Base-by-base conservation (phyloP, 92 coral and sea anemone species). In the Phenganax stokvisi region DNA sequence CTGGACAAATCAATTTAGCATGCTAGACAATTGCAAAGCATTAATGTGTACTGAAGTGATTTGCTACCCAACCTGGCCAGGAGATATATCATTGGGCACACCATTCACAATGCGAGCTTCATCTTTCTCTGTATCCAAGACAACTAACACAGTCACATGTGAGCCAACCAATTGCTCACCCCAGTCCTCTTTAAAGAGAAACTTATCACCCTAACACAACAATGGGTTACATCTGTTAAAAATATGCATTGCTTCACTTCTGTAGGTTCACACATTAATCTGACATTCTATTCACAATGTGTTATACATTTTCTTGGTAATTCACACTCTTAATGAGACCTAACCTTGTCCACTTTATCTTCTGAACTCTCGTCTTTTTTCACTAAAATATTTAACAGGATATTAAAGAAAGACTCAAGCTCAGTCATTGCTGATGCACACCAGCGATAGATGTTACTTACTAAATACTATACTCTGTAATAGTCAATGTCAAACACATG, bases 141-240 rank as follows among this genome's bases (percentile, higher is more conserved):
- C 65, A 17, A 74, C 97, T 54, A 96, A 87, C 0, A 90, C 89
- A 51, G 99, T 90, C 56, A 79, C 78, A 59, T 87, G 63, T 64
- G 85, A 85, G 60, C 90, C 87, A 47, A 80, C 89, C 54, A 96
- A 77, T 68, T 83, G 91, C 56, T 96, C 99, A 0, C 98, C 99
- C 97, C 97, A 96, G 85, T 89, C 91, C 20, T 87, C 94, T 75
- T 90, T 89, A 84, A 71, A 90, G 25, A 87, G 87, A 84, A 87
- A 96, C 84, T 96, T 84, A 53, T 75, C 72, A 53, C 99, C 99
- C 99, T 96, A 74, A 2, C 74, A 47, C 37, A 1, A 55, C 30
- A 28, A 37, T 37, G 5, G 47, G 5, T 37, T 37, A 37, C 47
- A 37, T 37, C 47, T 37, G 0, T 37, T 37, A 37, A 37, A 1